Evolutionary conservation across 2,797 vertebrate species (phyloP), one percentile per base, ranked within the genome.

Genomic region (Phoxinus dragarum): DNA sequence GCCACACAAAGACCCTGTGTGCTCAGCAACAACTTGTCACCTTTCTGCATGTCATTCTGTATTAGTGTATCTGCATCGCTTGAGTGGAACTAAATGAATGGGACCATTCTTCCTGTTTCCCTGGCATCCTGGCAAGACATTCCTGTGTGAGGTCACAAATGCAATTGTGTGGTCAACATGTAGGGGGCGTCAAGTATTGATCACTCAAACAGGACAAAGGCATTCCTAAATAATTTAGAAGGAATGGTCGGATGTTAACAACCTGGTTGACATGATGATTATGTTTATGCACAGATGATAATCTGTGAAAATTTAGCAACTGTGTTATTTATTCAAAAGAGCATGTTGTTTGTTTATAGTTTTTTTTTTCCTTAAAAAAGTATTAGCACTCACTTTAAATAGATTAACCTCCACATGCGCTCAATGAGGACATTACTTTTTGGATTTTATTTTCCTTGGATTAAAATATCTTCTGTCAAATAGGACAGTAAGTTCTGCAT

Each of bases 71-170:
- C 81, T 90, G 88, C 86, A 14, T 89, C 68, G 90, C 92, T 93
- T 89, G 90, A 94, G 92, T 90, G 88, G 85, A 93, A 90, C 84
- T 90, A 87, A 79, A 88, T 95, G 92, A 95, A 95, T 94, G 91
- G 90, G 86, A 83, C 88, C 91, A 94, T 94, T 95, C 91, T 94
- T 93, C 89, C 89, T 90, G 92, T 90, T 91, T 92, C 89, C 82
- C 69, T 36, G 82, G 89, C 9, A 81, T 78, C 68, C 68, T 54
- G 67, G 79, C 38, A 76, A 88, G 93, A 93, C 92, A 94, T 94
- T 92, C 89, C 89, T 84, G 85, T 75, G 76, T 59, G 80, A 86
- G 87, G 76, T 88, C 89, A 82, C 73, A 44, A 34, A 80, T 66
- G 82, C 74, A 64, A 44, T 49, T 64, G 71, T 38, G 21, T 31